Evolutionary conservation across 1,140 invertebrate species (phyloP).

Genomic region (Rhopalosiphum padi): DNA sequence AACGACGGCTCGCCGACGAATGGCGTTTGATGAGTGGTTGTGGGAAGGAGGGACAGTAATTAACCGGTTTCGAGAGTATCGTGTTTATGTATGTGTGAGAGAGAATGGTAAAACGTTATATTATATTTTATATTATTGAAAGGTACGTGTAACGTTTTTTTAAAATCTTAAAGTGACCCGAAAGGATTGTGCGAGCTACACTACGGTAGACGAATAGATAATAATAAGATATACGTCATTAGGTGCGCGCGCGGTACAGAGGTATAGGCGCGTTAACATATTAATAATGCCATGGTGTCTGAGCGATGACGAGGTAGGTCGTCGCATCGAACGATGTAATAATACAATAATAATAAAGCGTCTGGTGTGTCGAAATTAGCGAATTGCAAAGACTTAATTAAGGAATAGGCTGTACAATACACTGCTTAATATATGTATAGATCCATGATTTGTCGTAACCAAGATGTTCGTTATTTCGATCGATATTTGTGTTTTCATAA

Average conservation of each 20-base stretch:
- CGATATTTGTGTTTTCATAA: background rate
- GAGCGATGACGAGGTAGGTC: background rate
- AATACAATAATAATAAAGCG: constrained; percentile 23
- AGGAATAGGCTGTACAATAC: background rate
- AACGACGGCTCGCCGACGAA: background rate
- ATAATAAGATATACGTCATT: background rate
- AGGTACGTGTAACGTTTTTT: background rate
- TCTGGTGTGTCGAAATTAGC: constrained; percentile 1
- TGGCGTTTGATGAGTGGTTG: background rate
- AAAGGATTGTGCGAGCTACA: background rate
- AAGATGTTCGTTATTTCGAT: background rate
- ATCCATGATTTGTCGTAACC: background rate
- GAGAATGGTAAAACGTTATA: constrained; percentile 3
- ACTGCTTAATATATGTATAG: background rate
- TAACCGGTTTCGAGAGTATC: constrained; percentile 4
- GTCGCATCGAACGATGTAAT: background rate
- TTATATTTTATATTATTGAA: constrained; percentile 27
- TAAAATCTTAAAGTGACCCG: background rate
- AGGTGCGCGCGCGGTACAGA: background rate
- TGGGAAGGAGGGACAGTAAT: background rate
- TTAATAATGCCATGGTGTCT: constrained; percentile 33
- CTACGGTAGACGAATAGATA: background rate
- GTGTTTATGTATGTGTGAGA: background rate
- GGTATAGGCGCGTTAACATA: constrained; percentile 13
- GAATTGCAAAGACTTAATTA: constrained; percentile 40